Evolutionary conservation across 2,888 invertebrate genomes (phyloP).

Genomic region (Phrixothrix hirtus): DNA sequence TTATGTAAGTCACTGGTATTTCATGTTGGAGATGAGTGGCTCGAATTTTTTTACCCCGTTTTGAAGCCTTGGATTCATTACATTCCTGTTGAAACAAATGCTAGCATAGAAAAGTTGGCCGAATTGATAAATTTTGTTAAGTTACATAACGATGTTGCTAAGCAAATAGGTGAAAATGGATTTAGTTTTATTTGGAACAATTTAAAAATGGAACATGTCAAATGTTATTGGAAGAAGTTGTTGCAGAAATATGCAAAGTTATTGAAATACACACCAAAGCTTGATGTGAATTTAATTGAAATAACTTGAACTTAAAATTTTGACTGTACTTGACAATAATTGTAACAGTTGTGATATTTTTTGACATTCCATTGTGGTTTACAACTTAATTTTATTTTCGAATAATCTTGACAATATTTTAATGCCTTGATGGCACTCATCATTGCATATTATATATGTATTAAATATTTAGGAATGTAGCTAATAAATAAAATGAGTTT

Average conservation of each 20-base stretch:
- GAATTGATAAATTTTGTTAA: slow-evolving; percentile 75
- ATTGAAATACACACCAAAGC: slow-evolving; percentile 66
- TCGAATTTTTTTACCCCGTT: slow-evolving; percentile 90
- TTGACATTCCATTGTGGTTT: no score
- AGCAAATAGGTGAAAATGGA: slow-evolving; percentile 81
- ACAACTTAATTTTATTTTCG: no score
- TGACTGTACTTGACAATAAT: no score
- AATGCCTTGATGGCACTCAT: no score
- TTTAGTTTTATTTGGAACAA: slow-evolving; percentile 82
- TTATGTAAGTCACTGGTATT: slow-evolving; percentile 91
- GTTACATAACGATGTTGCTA: slow-evolving; percentile 72
- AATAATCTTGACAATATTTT: no score
- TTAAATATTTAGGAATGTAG: no score
- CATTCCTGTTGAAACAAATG: slow-evolving; percentile 74
- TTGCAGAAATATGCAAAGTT: slow-evolving; percentile 75
- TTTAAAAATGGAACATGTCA: slow-evolving; percentile 78
- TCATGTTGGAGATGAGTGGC: slow-evolving; percentile 93
- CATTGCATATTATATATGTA: no score
- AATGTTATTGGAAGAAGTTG: slow-evolving; percentile 85
- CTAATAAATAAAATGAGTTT: no score
- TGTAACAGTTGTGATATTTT: no score
- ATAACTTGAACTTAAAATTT: no score
- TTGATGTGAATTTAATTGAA: slow-evolving; percentile 63
- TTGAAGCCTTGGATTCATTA: slow-evolving; percentile 96
- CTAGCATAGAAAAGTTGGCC: slow-evolving; percentile 70